These are phyloP conservation scores for Agonum fuliginosum DNA, from an alignment of 2,888 invertebrate species.

Conservation along the genomic window DNA sequence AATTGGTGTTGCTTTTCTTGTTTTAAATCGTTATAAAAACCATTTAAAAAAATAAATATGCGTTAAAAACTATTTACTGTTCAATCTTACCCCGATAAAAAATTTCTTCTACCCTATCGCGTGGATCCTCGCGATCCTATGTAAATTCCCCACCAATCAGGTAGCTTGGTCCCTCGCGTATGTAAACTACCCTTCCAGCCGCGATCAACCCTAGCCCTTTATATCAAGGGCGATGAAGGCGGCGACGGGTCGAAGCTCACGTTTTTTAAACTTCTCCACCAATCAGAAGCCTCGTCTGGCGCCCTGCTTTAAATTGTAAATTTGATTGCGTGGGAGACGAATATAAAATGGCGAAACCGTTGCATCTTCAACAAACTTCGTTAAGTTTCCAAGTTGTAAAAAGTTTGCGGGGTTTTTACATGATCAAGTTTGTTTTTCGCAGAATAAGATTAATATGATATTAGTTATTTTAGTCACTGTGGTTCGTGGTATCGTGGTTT, in stretches of 20 bases:
- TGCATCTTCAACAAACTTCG: constrained; percentile 67
- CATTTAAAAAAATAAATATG: background rate
- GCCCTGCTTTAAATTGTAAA: constrained; percentile 62
- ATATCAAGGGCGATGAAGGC: constrained; percentile 42
- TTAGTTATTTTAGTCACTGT: too few relatives aligned
- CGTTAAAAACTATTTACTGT: background rate
- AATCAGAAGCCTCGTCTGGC: constrained; percentile 34
- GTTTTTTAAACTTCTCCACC: constrained; percentile 61
- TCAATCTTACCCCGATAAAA: background rate
- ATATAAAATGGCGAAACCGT: constrained; percentile 69
- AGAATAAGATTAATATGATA: too few relatives aligned
- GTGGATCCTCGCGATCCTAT: background rate
- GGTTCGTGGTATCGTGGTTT: too few relatives aligned
- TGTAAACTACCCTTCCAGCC: constrained; percentile 58
- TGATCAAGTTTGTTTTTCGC: constrained; percentile 6
- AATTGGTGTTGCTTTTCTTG: too few relatives aligned
- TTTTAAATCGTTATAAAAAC: background rate
- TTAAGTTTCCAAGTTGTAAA: constrained; percentile 52
- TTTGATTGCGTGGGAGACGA: constrained; percentile 62
- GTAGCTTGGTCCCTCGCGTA: constrained; percentile 14
- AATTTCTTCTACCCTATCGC: constrained; percentile 23
- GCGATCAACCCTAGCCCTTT: constrained; percentile 56
- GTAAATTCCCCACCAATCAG: constrained; percentile 22
- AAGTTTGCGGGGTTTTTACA: constrained; percentile 20
- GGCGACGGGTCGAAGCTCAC: background rate